phyloP scores from a whole-genome alignment of 2,888 invertebrate genomes.

The Trissolcus japonicus region DNA sequence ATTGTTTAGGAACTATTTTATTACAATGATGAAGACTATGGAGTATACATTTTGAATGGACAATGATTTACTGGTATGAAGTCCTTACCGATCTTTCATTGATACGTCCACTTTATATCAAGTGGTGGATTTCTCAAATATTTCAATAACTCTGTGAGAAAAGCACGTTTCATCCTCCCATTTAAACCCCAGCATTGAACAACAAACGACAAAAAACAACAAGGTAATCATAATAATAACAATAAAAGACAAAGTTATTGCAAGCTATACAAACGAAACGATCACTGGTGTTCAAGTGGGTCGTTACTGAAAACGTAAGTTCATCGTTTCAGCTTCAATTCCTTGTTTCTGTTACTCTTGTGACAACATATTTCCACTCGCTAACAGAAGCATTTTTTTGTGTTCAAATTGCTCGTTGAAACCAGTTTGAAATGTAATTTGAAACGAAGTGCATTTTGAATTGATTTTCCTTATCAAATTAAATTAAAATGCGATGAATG shows the following conservation, averaged over 20 bases:
- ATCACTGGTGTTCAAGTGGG: constrained; percentile 48
- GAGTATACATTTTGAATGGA: too few relatives aligned
- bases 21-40: neutral
- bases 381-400: neutral
- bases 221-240: constrained; percentile 42
- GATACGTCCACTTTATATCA: too few relatives aligned
- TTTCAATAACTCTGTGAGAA: neutral
- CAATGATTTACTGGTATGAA: too few relatives aligned
- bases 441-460: neutral
- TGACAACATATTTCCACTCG: constrained; percentile 3
- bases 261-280: constrained; percentile 20
- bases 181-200: constrained; percentile 14
- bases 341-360: constrained; percentile 21
- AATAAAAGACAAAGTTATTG: constrained; percentile 49
- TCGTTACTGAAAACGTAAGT: constrained; percentile 38
- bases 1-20: neutral
- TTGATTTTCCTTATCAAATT: neutral
- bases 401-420: neutral
- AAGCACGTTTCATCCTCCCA: constrained; percentile 30
- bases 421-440: neutral
- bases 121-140: too few relatives aligned
- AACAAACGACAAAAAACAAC: constrained; percentile 17
- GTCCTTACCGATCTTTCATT: too few relatives aligned
- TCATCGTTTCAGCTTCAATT: constrained; percentile 41
- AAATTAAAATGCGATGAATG: neutral